Conservation (phyloP, 35 echinoderm and acorn worm genomes). For the Stichopus chloronotus region DNA sequence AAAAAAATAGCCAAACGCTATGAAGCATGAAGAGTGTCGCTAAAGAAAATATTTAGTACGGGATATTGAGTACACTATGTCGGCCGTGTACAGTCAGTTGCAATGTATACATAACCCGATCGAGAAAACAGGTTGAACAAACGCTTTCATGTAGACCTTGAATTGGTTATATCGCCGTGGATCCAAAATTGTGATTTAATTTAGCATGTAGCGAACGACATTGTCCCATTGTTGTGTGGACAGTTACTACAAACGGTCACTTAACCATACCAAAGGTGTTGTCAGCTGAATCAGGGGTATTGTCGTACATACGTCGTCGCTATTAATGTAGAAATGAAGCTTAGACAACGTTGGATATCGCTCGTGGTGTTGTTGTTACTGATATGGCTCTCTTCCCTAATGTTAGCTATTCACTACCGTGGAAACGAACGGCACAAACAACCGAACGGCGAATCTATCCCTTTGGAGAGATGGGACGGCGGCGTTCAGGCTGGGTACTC, state of each 20-base stretch:
- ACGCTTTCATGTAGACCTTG: neutral
- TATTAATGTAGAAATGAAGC: constrained; percentile 6
- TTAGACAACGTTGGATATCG: constrained; percentile 29
- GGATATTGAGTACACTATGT: no score
- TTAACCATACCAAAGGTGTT: no score
- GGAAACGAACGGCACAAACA: neutral
- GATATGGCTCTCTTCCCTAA: neutral
- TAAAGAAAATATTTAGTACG: neutral
- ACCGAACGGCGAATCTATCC: neutral
- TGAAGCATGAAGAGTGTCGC: neutral
- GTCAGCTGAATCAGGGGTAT: no score
- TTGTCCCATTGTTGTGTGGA: no score
- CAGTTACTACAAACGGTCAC: no score
- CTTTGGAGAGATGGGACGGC: neutral
- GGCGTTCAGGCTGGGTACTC: no score
- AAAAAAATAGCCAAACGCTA: neutral
- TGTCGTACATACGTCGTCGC: neutral
- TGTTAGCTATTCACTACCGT: constrained; percentile 11
- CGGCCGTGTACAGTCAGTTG: no score
- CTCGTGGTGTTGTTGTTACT: neutral
- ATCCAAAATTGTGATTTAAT: no score
- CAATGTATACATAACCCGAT: no score
- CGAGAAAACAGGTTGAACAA: neutral
- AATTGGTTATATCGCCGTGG: no score
- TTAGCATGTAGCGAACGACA: no score